Conservation (phyloP, 2,888 invertebrate genomes). For the Apotomis turbidana region DNA sequence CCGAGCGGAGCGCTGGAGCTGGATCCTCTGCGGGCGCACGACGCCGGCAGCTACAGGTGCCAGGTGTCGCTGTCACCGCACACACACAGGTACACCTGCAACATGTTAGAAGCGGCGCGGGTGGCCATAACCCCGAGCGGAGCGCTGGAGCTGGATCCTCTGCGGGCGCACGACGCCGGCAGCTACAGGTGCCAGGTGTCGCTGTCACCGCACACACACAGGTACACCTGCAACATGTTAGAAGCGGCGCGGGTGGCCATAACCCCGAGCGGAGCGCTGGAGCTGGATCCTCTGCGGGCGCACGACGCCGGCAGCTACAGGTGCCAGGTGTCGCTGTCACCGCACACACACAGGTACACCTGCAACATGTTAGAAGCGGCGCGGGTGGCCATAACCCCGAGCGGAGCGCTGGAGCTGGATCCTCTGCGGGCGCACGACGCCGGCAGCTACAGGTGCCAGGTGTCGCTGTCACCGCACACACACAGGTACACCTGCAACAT, state of each 20-base stretch:
- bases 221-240: constrained; percentile 42
- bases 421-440: constrained; percentile 90
- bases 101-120: too few species aligned
- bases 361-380: too few species aligned
- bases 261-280: constrained; percentile 89
- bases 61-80: constrained; percentile 82
- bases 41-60: constrained; percentile 93
- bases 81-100: constrained; percentile 48
- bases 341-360: constrained; percentile 51
- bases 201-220: constrained; percentile 59
- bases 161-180: constrained; percentile 90
- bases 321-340: constrained; percentile 87
- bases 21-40: constrained; percentile 89
- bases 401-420: constrained; percentile 95
- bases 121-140: constrained; percentile 78
- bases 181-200: constrained; percentile 90
- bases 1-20: constrained; percentile 93
- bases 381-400: too few species aligned
- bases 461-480: constrained; percentile 70
- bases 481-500: constrained; percentile 47
- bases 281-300: constrained; percentile 91
- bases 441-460: constrained; percentile 92
- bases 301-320: constrained; percentile 93
- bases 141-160: constrained; percentile 94
- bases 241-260: too few species aligned